A percentile compares a stretch with the other conserved stretches of the same genome.
Evolutionary conservation across 2,797 vertebrate genomes (phyloP).

Genomic region (Phyllotis vaccarum): DNA sequence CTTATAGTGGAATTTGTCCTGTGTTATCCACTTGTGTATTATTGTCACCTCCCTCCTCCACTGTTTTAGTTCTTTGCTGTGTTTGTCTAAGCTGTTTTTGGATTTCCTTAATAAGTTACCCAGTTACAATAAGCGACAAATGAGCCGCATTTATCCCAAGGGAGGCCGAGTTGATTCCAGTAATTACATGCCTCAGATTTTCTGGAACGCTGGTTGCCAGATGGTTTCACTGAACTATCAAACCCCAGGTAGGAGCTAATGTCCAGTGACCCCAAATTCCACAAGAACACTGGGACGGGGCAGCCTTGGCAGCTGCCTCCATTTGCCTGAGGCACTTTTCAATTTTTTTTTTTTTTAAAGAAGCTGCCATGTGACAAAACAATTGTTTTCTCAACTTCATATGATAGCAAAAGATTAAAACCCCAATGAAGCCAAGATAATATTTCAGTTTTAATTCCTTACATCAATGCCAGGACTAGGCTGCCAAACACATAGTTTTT

Average conservation of each 20-base stretch:
- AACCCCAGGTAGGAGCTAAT: constrained; percentile 95
- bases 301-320: constrained; percentile 89
- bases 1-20: not conserved
- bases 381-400: constrained; percentile 75
- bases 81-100: constrained; percentile 53
- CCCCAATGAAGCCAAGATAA: constrained; percentile 62
- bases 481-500: constrained; percentile 20
- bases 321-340: constrained; percentile 87
- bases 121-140: constrained; percentile 99
- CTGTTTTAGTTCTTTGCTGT: not conserved
- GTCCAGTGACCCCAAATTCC: constrained; percentile 84
- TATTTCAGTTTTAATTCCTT: constrained; percentile 67
- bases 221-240: constrained; percentile 99
- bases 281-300: constrained; percentile 80
- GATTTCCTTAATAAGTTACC: constrained; percentile 91
- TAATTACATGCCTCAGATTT: constrained; percentile 99
- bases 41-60: not conserved
- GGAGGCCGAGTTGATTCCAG: constrained; percentile 99
- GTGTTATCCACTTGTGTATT: not conserved
- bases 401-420: constrained; percentile 76
- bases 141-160: constrained; percentile 99
- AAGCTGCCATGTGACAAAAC: constrained; percentile 89
- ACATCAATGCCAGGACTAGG: not conserved
- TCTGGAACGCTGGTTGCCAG: constrained; percentile 99
- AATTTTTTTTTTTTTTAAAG: not conserved